Base-by-base conservation (phyloP, 2,888 invertebrate genomes). In the Tineola bisselliella region DNA sequence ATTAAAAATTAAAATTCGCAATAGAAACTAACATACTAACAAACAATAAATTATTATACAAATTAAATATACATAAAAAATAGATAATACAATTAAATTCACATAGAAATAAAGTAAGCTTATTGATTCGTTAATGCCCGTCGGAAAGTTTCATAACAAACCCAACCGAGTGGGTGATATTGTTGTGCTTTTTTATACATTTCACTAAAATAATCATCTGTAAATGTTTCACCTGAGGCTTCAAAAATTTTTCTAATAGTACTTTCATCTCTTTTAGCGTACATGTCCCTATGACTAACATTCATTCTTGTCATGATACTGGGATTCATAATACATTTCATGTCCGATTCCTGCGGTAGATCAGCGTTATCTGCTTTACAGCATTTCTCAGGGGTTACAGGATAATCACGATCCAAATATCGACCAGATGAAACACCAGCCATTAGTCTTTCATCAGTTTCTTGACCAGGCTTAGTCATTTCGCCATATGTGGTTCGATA, bases 71-170 rank as follows among this genome's bases (percentile, higher is more conserved):
- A 25, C 25, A 25, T 25, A 4, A 25, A 25, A 25, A 25, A 25
- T 25, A 25, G 6, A 25, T 25, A 25, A 25, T 25, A 25, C 2
- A 25, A 25, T 25, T 4, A 25, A 25, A 25, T 25, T 25, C 25
- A 6, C 25, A 25, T 25, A 25, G 6, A 25, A 4, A 25, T 25
- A 4, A 25, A 25, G 25, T 25, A 25, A 25, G 25, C 25, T 38
- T n/a, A 38, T 38, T 38, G 38, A 3, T 19, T 33, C 12, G 74
- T 65, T 31, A 81, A 66, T 0, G 78, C 74, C 61, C 64, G 68
- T 1, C 78, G 71, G 64, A 89, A 89, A 8, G 89, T 89, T 70
- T 89, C 88, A 44, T 80, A 84, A 66, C 89, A 89, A 25, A 90
- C 89, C 72, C 76, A 76, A 2, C 87, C 88, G 64, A 83, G 74